Percentiles rank a stretch among this genome's conserved stretches.
Evolutionary conservation across 2,113 vertebrate species (phyloP).

Genomic region (Anthoscopus minutus): DNA sequence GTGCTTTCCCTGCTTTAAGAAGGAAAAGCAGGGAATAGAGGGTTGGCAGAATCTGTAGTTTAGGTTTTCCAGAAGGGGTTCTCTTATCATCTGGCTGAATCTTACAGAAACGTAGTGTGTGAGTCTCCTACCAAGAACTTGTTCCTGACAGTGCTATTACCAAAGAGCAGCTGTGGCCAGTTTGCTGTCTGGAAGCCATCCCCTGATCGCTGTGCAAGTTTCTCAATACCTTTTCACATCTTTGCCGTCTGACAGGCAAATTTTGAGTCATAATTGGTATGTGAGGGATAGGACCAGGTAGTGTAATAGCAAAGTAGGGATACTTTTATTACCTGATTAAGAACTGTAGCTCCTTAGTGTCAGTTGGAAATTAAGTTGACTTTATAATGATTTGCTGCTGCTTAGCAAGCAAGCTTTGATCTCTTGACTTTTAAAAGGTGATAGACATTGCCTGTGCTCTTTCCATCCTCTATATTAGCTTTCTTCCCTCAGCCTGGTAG

Average conservation of each 20-base stretch:
- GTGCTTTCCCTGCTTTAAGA: not conserved
- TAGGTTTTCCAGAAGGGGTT: not conserved
- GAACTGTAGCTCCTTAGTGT: not conserved
- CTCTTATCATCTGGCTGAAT: not conserved
- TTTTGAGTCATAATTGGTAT: not conserved
- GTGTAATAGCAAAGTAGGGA: not conserved
- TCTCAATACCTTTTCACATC: not conserved
- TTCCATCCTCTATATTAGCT: not conserved
- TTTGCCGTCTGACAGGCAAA: not conserved
- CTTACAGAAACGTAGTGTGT: not conserved
- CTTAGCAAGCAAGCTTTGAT: not conserved
- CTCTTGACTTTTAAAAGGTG: not conserved
- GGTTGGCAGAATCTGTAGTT: not conserved
- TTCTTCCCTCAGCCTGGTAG: not conserved
- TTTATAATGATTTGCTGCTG: not conserved
- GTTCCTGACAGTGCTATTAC: not conserved
- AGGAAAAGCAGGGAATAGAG: not conserved
- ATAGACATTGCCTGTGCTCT: not conserved
- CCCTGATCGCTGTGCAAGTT: not conserved
- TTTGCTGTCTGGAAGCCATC: not conserved
- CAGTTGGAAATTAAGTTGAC: not conserved
- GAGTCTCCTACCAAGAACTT: not conserved
- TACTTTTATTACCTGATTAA: not conserved
- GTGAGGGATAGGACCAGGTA: not conserved
- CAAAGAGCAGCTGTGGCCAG: not conserved